These are phyloP conservation scores for Heliconius hortense DNA, from an alignment of 2,888 invertebrate genomes.

Conservation along the genomic window DNA sequence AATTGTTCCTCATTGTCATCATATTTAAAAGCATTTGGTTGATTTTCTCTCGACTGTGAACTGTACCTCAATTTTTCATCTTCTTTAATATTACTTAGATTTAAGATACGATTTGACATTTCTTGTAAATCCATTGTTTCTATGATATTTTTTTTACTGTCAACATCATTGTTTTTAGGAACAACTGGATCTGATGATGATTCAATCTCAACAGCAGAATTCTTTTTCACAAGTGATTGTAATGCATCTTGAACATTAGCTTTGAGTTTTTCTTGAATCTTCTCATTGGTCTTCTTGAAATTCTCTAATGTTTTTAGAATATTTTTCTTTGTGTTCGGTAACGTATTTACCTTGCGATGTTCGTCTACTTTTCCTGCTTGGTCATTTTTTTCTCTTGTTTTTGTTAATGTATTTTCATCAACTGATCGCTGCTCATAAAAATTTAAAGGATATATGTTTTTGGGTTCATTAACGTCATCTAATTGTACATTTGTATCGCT, in stretches of 20 bases:
- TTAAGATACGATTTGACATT: conserved; percentile 60
- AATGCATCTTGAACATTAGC: conserved; percentile 35
- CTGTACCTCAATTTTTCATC: not conserved
- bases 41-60: not conserved
- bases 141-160: conserved; percentile 25
- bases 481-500: not conserved
- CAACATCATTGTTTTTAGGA: not conserved
- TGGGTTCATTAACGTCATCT: not conserved
- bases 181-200: conserved; percentile 7
- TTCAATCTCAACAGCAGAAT: conserved; percentile 13
- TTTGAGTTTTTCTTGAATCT: conserved; percentile 36
- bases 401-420: not conserved
- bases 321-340: conserved; percentile 50
- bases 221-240: conserved; percentile 28
- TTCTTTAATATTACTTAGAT: conserved; percentile 36
- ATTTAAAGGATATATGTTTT: not conserved
- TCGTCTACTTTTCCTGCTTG: not conserved
- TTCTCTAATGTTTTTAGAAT: conserved; percentile 50
- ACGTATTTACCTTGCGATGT: conserved; percentile 39
- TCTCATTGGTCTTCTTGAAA: conserved; percentile 45
- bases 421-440: conserved; percentile 2
- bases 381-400: not conserved
- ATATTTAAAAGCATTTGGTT: not conserved
- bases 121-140: conserved; percentile 60
- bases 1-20: not conserved